Base-by-base conservation (phyloP, 2,113 vertebrate genomes). In the Megalops atlanticus region DNA sequence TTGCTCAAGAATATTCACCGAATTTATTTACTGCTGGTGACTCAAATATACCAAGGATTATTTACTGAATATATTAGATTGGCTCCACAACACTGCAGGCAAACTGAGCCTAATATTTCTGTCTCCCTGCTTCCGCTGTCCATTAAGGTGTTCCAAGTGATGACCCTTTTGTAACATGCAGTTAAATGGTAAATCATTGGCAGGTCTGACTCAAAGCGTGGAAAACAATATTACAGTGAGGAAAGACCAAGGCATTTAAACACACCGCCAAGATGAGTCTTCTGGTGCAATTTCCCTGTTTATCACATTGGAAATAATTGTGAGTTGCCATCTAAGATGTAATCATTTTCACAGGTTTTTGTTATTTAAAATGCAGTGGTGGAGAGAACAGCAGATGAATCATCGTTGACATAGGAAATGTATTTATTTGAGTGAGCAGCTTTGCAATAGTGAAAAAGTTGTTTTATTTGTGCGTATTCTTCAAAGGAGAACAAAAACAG, bases 51-150 rank as follows among this genome's bases (percentile, higher is more conserved):
- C 74, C 43, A 31, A 35, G 45, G 74, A 43, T 76, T 49, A 76
- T 76, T 52, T 76, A 76, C 74, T 76, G 74, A 76, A 76, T 76
- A 76, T 49, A 76, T 76, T 76, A 76, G 41, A 49, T 76, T 49
- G n/a, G 45, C n/a, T 36, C 39, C 74, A 15, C 43, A 36, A n/a
- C 74, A 52, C 74, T 43, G 33, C 18, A 35, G 74, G 74, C 43
- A 52, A 41, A 76, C 74, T 35, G 49, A 2, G 74, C 41, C 41
- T 43, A n/a, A 39, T 40, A 27, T 75, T 16, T 75, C 10, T 43
- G 38, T 27, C 40, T 75, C n/a, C n/a, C n/a, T n/a, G n/a, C n/a
- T n/a, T 24, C 40, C 35, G 74, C 43, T 27, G 43, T 49, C 47
- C 43, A 76, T 35, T 76, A 49, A 36, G 74, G 41, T 49, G 6